phyloP scores from a whole-genome alignment of 92 coral and sea anemone genomes.

The Nematostella vectensis region DNA sequence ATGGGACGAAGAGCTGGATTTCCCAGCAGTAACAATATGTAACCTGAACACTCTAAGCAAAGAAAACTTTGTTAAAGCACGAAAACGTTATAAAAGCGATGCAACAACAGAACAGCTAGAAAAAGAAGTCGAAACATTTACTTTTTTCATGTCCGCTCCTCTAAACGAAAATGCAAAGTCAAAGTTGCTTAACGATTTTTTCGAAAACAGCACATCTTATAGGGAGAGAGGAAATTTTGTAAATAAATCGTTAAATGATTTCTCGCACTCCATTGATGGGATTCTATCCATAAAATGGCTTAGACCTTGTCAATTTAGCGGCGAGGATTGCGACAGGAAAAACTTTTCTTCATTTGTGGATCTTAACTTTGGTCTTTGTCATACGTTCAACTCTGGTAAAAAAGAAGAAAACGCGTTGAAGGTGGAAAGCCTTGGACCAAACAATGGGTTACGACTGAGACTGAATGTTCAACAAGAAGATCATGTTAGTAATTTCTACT shows the following conservation, averaged over 20 bases:
- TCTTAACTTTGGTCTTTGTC: not conserved
- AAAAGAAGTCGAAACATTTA: not conserved
- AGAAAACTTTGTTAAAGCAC: too few species aligned
- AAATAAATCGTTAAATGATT: too few species aligned
- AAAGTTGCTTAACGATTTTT: not conserved
- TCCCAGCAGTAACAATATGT: conserved; percentile 29
- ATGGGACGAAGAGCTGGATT: too few species aligned
- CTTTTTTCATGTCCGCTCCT: not conserved
- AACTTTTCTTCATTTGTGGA: not conserved
- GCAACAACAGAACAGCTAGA: not conserved
- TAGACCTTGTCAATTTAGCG: not conserved
- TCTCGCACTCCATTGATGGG: not conserved
- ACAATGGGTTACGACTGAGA: not conserved
- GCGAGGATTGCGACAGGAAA: not conserved
- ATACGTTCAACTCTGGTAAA: not conserved
- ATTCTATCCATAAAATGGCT: not conserved
- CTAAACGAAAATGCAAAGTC: not conserved
- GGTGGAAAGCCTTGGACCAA: not conserved
- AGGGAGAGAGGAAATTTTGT: not conserved
- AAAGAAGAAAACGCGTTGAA: not conserved
- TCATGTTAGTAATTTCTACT: not conserved
- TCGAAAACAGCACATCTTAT: not conserved
- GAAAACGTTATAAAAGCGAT: not conserved
- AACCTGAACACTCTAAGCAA: conserved; percentile 5
- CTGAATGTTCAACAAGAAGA: not conserved